Conservation (phyloP, 2,888 invertebrate species). For the Idaea biselata region DNA sequence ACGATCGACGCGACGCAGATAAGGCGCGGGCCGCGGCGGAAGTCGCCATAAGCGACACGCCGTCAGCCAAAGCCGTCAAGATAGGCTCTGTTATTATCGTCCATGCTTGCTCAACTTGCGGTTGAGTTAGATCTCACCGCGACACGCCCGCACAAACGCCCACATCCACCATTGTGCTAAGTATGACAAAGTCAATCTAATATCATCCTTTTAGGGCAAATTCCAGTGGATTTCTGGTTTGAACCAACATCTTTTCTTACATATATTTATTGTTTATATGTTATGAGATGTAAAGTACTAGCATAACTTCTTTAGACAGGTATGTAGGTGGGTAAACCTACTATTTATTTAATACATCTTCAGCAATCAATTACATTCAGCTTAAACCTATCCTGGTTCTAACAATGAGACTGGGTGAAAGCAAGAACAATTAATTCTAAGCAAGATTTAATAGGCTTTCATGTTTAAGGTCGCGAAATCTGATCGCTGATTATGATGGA, state of each 20-base stretch:
- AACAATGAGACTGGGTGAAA: too few relatives aligned
- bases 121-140: conserved; percentile 9
- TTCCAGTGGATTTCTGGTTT: neutral
- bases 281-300: conserved; percentile 3
- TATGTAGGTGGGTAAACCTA: too few relatives aligned
- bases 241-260: neutral
- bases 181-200: conserved; percentile 6
- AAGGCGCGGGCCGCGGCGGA: conserved; percentile 53
- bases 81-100: conserved; percentile 11
- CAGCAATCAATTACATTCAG: too few relatives aligned
- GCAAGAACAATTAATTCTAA: too few relatives aligned
- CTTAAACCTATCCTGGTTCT: too few relatives aligned
- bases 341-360: too few relatives aligned
- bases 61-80: conserved; percentile 9
- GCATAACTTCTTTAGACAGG: conserved; percentile 8
- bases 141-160: conserved; percentile 14
- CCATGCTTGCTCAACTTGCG: conserved; percentile 6
- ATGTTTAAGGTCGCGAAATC: too few relatives aligned
- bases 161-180: conserved; percentile 16
- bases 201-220: conserved; percentile 4
- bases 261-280: neutral
- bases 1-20: conserved; percentile 38
- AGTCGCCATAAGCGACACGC: conserved; percentile 49
- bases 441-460: too few relatives aligned
- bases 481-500: too few relatives aligned